Percentiles rank a stretch among this genome's conserved stretches.
Conservation (phyloP, 2,113 vertebrate species). For the Ailurus styani region DNA sequence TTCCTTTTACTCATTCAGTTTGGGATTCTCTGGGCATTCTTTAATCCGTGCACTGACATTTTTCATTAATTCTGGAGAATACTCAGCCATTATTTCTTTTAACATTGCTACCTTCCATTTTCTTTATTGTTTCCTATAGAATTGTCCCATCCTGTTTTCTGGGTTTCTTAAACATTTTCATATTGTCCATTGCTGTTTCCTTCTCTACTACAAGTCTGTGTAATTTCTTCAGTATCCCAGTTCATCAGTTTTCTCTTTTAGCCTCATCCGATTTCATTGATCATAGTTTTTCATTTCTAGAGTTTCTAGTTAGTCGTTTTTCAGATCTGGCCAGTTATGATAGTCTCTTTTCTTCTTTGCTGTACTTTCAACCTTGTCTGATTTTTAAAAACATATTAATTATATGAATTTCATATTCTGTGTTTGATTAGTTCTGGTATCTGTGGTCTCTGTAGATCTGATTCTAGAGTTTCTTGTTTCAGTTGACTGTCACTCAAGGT, state of each 20-base stretch:
- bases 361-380: background rate
- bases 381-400: background rate
- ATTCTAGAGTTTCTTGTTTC: background rate
- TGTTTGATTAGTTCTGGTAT: background rate
- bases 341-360: background rate
- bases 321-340: background rate
- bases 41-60: background rate
- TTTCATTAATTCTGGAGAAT: background rate
- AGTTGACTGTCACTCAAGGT: background rate
- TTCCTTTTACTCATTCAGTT: background rate
- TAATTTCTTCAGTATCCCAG: background rate
- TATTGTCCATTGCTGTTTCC: background rate
- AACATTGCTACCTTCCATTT: background rate
- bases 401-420: background rate
- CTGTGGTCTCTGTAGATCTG: background rate
- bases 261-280: background rate
- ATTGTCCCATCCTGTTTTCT: background rate
- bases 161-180: background rate
- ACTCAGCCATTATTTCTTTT: background rate
- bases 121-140: background rate
- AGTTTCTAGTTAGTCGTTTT: slow-evolving; percentile 15
- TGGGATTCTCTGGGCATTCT: background rate
- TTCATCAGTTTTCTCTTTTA: background rate
- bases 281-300: slow-evolving; percentile 13
- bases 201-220: background rate